Conservation (phyloP, 1,140 invertebrate species). For the Drosophila busckii region DNA sequence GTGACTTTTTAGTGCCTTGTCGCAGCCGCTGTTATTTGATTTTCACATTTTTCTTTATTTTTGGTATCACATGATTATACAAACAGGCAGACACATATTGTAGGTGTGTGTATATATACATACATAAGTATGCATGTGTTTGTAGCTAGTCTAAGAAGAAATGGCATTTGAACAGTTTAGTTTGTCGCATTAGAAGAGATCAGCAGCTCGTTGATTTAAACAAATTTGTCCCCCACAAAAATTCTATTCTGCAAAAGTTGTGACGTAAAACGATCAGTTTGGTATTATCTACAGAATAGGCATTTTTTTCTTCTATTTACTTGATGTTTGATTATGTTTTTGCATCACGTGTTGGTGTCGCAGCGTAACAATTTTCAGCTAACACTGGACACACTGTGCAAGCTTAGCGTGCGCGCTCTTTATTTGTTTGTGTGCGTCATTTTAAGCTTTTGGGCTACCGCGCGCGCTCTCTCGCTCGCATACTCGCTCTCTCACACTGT, state of each 20-base stretch:
- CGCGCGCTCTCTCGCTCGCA: not conserved
- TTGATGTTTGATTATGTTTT: constrained; percentile 12
- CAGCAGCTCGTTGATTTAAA: constrained; percentile 65
- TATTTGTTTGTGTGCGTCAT: constrained; percentile 2
- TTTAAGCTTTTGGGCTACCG: constrained; percentile 21
- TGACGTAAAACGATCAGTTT: constrained; percentile 46
- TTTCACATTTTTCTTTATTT: constrained; percentile 77
- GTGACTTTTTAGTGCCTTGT: constrained; percentile 68
- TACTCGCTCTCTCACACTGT: constrained; percentile 12
- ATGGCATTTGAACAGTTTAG: constrained; percentile 63
- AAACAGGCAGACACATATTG: constrained; percentile 38
- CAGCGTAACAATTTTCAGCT: constrained; percentile 15
- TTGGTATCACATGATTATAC: constrained; percentile 74
- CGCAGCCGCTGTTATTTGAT: constrained; percentile 64
- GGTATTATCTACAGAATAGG: constrained; percentile 40
- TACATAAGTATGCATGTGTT: constrained; percentile 4
- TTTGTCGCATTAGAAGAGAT: constrained; percentile 53
- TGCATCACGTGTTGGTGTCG: constrained; percentile 52
- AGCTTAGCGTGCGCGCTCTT: constrained; percentile 8
- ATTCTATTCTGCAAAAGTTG: constrained; percentile 7
- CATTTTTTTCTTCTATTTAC: constrained; percentile 23
- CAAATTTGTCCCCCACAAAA: constrained; percentile 63
- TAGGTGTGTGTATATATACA: too few relatives aligned
- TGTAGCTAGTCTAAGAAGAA: constrained; percentile 36
- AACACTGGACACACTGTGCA: constrained; percentile 34